Conservation (phyloP, 2,797 vertebrate genomes). For the Carapus acus region DNA sequence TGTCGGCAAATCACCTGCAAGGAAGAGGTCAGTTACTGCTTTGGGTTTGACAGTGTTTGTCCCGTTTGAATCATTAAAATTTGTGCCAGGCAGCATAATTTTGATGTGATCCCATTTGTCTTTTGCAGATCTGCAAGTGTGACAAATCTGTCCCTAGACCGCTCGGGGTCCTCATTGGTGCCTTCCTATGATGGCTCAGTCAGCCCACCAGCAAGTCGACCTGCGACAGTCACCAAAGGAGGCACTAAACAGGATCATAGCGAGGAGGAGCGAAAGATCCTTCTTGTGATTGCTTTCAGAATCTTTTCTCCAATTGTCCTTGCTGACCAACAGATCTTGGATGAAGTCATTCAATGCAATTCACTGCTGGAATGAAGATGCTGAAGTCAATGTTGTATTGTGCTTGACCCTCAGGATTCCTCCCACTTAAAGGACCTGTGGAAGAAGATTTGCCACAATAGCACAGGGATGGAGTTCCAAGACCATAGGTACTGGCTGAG, state of each 20-base stretch:
- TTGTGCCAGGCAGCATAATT: not conserved
- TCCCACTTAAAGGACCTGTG: constrained; percentile 95
- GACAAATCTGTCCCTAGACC: constrained; percentile 90
- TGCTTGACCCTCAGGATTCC: constrained; percentile 78
- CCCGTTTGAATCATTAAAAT: not conserved
- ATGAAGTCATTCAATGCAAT: not conserved
- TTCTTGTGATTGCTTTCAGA: constrained; percentile 75
- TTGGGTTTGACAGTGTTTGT: not conserved
- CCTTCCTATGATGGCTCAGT: constrained; percentile 90
- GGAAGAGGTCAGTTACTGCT: constrained; percentile 79
- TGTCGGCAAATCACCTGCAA: constrained; percentile 88
- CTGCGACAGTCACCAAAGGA: constrained; percentile 69
- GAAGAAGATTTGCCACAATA: constrained; percentile 98
- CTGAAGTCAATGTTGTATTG: not conserved
- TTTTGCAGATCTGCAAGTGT: constrained; percentile 87
- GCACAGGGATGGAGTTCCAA: constrained; percentile 97
- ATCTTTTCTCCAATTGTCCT: no score
- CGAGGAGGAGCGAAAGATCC: constrained; percentile 95
- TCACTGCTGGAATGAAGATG: no score
- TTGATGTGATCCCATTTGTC: not conserved
- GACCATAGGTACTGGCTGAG: constrained; percentile 98
- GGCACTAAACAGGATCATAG: constrained; percentile 81
- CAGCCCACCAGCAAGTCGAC: constrained; percentile 87
- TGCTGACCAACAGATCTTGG: no score
- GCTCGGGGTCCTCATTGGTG: constrained; percentile 86